Conservation (phyloP, 2,113 vertebrate genomes). For the Oceanites oceanicus region DNA sequence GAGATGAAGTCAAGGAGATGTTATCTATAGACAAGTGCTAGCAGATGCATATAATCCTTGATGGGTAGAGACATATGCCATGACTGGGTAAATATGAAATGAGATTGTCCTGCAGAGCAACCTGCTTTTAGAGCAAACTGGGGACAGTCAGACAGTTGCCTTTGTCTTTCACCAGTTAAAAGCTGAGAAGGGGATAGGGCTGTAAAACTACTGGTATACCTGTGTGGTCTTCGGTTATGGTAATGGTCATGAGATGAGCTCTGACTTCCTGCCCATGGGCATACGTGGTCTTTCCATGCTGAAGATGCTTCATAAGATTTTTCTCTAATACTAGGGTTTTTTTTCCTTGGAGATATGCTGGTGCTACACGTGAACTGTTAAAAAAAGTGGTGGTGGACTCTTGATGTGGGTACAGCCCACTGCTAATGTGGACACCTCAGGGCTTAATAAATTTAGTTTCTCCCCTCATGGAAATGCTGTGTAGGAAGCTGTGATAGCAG, state of each 20-base stretch:
- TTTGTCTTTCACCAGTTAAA: neutral
- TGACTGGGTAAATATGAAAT: neutral
- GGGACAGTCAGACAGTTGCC: neutral
- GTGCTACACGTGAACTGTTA: neutral
- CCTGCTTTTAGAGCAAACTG: neutral
- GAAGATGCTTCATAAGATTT: neutral
- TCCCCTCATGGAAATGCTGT: neutral
- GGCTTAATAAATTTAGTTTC: neutral
- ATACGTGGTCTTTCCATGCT: neutral
- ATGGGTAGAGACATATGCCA: accelerated
- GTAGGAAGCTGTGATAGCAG: neutral
- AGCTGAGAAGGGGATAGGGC: neutral
- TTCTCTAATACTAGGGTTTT: neutral
- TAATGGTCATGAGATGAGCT: neutral
- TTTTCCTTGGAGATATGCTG: neutral
- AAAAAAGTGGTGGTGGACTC: neutral
- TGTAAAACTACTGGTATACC: neutral
- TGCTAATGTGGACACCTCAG: neutral
- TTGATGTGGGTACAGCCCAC: neutral
- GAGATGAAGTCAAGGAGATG: neutral
- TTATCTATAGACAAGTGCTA: neutral
- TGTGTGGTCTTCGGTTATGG: neutral
- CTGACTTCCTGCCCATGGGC: neutral
- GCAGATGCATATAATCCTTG: neutral
- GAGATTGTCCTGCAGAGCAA: neutral